phyloP scores from a whole-genome alignment of 1,140 invertebrate species.

The Mamestra configurata region DNA sequence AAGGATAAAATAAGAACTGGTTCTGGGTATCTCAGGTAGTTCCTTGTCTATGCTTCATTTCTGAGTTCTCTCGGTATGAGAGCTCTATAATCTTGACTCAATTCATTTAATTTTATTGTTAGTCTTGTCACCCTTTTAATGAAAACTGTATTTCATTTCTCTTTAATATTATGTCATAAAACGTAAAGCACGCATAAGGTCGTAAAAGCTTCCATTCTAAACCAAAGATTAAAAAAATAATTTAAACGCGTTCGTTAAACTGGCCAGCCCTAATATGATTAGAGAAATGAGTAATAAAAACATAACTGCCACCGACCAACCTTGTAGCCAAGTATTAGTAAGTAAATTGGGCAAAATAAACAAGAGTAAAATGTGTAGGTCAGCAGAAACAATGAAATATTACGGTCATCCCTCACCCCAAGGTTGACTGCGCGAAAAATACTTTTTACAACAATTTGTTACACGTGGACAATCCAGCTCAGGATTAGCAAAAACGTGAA shows the following conservation, averaged over 20 bases:
- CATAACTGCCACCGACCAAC: background rate
- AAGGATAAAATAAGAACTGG: no score
- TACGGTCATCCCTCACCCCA: constrained; percentile 14
- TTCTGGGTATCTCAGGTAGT: no score
- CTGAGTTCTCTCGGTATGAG: no score
- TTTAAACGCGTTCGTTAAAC: constrained; percentile 17
- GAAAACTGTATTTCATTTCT: background rate
- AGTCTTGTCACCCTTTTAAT: background rate
- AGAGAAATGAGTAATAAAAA: background rate
- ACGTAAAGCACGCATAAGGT: background rate
- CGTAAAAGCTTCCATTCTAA: constrained; percentile 3
- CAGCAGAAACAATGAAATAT: constrained; percentile 22
- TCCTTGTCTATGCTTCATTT: no score
- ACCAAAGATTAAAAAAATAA: background rate
- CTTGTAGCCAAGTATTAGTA: constrained; percentile 4
- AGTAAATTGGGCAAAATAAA: constrained; percentile 18
- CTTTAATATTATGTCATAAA: background rate
- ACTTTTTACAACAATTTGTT: constrained; percentile 20
- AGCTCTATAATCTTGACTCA: no score
- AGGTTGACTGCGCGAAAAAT: background rate
- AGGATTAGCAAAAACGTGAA: background rate
- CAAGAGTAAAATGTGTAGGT: constrained; percentile 10
- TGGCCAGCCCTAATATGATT: background rate
- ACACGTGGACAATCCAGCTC: background rate
- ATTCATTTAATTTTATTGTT: background rate